Evolutionary conservation across 2,797 vertebrate species (phyloP).

Genomic region (Accipiter superciliosus): DNA sequence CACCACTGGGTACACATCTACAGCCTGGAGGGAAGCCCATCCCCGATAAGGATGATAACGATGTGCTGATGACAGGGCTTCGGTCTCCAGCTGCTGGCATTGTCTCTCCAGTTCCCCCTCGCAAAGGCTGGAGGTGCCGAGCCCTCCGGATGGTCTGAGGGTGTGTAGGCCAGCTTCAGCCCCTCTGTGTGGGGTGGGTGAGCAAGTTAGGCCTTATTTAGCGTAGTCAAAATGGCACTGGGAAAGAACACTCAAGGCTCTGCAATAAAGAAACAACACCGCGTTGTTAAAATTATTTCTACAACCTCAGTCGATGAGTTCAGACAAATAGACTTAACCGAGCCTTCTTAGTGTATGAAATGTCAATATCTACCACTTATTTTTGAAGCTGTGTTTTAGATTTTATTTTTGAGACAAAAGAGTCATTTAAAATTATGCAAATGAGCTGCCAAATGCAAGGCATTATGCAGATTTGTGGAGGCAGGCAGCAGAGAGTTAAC

Average conservation of each 20-base stretch:
- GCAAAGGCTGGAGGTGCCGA: neutral
- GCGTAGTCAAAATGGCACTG: neutral
- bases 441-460: conserved; percentile 14
- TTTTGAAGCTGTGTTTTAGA: neutral
- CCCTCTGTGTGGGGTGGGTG: neutral
- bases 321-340: neutral
- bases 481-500: conserved; percentile 31
- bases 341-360: neutral
- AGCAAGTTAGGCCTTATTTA: neutral
- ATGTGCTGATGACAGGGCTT: neutral
- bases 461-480: conserved; percentile 42
- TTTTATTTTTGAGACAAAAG: conserved; percentile 51
- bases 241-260: neutral
- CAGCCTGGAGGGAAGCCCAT: neutral
- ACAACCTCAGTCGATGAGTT: neutral
- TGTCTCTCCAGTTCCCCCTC: neutral
- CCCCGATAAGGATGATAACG: neutral
- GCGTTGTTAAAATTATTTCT: neutral
- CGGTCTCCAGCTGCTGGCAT: neutral
- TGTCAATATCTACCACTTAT: neutral
- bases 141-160: neutral
- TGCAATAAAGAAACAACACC: neutral
- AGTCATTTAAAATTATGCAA: conserved; percentile 49
- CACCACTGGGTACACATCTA: neutral
- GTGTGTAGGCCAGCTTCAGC: neutral